Evolutionary conservation across 23 tunicate species (phyloP), one percentile per base, ranked within the genome.

Genomic region (Corella eumyota): DNA sequence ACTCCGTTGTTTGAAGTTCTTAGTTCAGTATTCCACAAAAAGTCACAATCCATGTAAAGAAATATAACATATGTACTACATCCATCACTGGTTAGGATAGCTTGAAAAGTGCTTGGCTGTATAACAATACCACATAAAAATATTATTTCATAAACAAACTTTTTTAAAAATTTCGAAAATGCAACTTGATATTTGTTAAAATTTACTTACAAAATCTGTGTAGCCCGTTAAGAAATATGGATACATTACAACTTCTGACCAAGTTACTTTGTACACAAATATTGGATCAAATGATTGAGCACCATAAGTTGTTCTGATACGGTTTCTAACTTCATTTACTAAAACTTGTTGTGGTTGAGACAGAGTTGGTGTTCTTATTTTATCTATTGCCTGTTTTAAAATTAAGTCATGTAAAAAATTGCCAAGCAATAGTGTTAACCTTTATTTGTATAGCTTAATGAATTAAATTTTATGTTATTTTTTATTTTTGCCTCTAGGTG

Each of bases 51-150:
- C 32, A 65, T 56, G 73, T 75, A 75, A 33, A 75, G 45, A 32
- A 45, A 75, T 17, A 75, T 66, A 35, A 66, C 67, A 35, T 75
- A 75, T 0, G 82, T 75, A 38, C 66, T 73, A 45, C 82, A 75
- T 56, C 82, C 73, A 33, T 75, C 82, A 7, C 66, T 45, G 30
- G 73, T 50, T 0, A 75, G 48, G 31, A 75, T 61, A 24, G 73
- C 72, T 66, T 75, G 82, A 27, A 75, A 75, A 2, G 82, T 75
- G 67, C 82, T 75, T 5, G 72, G 72, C 82, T 75, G 73, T 25
- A n/a, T n/a, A 17, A 53, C 32, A 35, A 22, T 22, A 60, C 3
- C 2, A 24, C 1, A 31, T 40, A 15, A 15, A 17, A 26, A n/a
- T n/a, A 6, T 7, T 7, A 7, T n/a, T 5, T 9, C 20, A n/a